Conservation (phyloP, 2,797 vertebrate genomes). For the Eremophila alpestris region DNA sequence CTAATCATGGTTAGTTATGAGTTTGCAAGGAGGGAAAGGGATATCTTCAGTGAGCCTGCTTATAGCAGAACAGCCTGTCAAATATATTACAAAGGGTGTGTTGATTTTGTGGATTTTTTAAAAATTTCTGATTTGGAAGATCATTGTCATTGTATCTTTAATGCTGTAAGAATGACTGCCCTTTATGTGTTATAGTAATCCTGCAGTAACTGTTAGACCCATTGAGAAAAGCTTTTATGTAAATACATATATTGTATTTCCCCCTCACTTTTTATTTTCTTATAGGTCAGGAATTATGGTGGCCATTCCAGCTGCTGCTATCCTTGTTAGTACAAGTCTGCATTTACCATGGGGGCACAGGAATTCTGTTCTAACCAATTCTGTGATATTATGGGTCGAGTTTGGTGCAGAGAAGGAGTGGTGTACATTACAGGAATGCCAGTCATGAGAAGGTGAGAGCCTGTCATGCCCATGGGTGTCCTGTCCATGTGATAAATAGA, state of each 20-base stretch:
- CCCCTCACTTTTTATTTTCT: background rate
- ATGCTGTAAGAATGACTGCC: background rate
- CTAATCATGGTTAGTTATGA: background rate
- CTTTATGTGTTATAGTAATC: background rate
- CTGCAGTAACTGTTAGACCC: background rate
- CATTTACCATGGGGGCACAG: background rate
- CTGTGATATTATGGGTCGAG: background rate
- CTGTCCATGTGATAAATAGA: background rate
- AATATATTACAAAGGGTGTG: background rate
- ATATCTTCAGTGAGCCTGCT: background rate
- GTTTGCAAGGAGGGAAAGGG: background rate
- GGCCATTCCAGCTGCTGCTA: background rate
- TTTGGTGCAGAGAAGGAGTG: background rate
- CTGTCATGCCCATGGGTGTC: background rate
- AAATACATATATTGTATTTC: background rate
- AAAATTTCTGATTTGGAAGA: background rate
- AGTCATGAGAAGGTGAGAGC: background rate
- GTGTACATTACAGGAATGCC: background rate
- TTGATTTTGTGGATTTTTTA: background rate
- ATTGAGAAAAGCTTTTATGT: background rate
- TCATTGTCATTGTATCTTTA: background rate
- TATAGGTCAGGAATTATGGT: background rate
- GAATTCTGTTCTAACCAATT: background rate
- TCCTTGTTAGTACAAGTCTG: background rate
- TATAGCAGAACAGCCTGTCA: background rate